These are phyloP conservation scores for Corythucha ciliata DNA, from an alignment of 2,888 invertebrate genomes.

Conservation along the genomic window DNA sequence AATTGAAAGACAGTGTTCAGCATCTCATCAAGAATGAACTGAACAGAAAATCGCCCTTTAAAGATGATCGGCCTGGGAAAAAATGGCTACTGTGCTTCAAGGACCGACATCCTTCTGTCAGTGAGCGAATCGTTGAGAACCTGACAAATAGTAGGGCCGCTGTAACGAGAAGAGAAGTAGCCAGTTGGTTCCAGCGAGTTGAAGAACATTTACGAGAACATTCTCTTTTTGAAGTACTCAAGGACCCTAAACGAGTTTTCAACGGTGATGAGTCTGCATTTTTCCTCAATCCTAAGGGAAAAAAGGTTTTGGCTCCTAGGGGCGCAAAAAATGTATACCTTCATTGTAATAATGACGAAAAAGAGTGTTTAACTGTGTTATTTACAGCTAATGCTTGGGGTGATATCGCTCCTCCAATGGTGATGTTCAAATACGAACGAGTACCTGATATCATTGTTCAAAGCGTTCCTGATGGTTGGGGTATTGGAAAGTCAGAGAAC, in stretches of 20 bases:
- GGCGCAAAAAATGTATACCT: conserved; percentile 11
- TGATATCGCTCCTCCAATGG: conserved; percentile 28
- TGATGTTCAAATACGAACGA: conserved; percentile 30
- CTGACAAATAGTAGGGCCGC: conserved; percentile 17
- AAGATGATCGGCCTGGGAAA: conserved; percentile 26
- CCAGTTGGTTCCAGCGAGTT: conserved; percentile 12
- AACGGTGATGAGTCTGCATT: conserved; percentile 10
- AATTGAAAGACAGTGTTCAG: conserved; percentile 6
- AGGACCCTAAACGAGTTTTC: conserved; percentile 4
- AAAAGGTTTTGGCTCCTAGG: conserved; percentile 8
- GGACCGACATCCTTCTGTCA: conserved; percentile 20
- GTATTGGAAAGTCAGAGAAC: conserved; percentile 36
- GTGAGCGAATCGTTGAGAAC: conserved; percentile 21
- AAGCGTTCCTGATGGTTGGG: conserved; percentile 37
- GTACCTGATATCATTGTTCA: conserved; percentile 29
- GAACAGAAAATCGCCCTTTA: conserved; percentile 22
- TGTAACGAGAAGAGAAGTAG: conserved; percentile 16
- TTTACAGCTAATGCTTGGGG: conserved; percentile 37
- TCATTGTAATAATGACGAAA: neutral
- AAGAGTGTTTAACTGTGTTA: conserved; percentile 32
- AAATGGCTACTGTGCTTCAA: conserved; percentile 23
- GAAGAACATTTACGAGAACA: conserved; percentile 33
- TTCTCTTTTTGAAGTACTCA: conserved; percentile 1
- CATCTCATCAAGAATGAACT: conserved; percentile 4
- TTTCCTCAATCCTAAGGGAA: conserved; percentile 15